Base-by-base conservation (phyloP, 2,797 vertebrate species). In the Triplophysa yarkandensis region DNA sequence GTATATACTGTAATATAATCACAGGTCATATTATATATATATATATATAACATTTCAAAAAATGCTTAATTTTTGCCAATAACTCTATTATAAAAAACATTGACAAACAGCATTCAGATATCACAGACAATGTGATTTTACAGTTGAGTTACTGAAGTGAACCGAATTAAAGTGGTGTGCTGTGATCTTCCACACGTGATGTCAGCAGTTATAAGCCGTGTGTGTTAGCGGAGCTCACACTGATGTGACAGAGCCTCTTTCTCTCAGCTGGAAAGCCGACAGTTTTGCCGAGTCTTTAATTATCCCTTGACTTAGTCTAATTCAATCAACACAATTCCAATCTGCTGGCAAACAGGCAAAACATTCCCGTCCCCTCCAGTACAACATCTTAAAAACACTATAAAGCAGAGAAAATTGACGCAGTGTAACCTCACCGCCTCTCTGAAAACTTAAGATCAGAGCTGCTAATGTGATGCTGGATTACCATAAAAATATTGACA, bases 301-400 rank as follows among this genome's bases (percentile, higher is more conserved):
- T 92, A 93, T 92, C 89, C 88, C 88, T 89, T 82, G 87, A 90
- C 90, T 91, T 92, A 89, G 90, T 91, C 92, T 91, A 91, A 92
- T 92, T 92, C 89, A 93, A 93, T 92, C 91, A 92, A 90, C 89
- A 88, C 88, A 86, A 91, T 87, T 90, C 91, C 86, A 89, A 90
- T 92, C 89, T 89, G 87, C 87, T 85, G 87, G 85, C 84, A 87
- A 91, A 90, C 87, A 89, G 88, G 88, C 87, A 87, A 86, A 86
- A 85, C 66, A 65, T 68, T 75, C 68, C 67, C 76, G 68, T 71
- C 71, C 61, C 70, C 67, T 80, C 76, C 63, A 71, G 76, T 60
- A 44, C 14, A 27, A 43, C 60, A 69, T 48, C 68, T 74, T 85
- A 87, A 88, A 87, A 88, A 87, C 81, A 88, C 83, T 82, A 84